These are phyloP conservation scores for Xenopus borealis DNA, from an alignment of 2,113 vertebrate species.

Conservation along the genomic window DNA sequence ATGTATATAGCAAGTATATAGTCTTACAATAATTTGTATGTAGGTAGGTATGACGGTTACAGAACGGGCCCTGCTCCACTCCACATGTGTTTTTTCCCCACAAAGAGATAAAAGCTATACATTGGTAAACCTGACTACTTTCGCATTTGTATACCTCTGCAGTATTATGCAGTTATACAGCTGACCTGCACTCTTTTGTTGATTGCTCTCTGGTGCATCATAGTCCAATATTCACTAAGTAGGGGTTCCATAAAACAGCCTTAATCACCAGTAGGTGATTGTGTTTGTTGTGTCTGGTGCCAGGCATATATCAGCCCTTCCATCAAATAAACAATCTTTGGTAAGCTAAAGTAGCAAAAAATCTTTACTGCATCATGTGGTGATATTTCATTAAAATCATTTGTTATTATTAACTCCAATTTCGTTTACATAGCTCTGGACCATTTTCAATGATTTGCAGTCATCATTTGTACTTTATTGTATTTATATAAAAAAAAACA, in stretches of 20 bases:
- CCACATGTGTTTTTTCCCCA: no score
- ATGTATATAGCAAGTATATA: no score
- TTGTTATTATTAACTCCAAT: background rate
- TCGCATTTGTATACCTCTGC: background rate
- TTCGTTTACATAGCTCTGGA: background rate
- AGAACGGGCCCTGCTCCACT: no score
- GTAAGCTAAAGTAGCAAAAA: background rate
- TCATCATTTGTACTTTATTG: background rate
- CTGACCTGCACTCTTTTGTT: background rate
- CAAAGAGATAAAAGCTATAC: no score
- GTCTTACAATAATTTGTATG: no score
- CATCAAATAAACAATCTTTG: no score
- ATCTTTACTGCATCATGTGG: background rate
- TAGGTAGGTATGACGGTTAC: no score
- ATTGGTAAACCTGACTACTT: background rate
- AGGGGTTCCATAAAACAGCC: background rate
- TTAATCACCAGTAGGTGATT: background rate
- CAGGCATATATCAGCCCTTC: background rate
- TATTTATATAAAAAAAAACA: no score
- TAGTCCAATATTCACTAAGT: background rate
- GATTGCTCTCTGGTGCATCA: background rate
- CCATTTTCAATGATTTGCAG: background rate
- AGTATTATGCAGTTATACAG: background rate
- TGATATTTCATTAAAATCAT: background rate
- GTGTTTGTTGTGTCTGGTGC: background rate